Percentiles rank a stretch among this genome's conserved stretches.
Evolutionary conservation across 2,797 vertebrate genomes (phyloP).

Genomic region (Podarcis siculus): DNA sequence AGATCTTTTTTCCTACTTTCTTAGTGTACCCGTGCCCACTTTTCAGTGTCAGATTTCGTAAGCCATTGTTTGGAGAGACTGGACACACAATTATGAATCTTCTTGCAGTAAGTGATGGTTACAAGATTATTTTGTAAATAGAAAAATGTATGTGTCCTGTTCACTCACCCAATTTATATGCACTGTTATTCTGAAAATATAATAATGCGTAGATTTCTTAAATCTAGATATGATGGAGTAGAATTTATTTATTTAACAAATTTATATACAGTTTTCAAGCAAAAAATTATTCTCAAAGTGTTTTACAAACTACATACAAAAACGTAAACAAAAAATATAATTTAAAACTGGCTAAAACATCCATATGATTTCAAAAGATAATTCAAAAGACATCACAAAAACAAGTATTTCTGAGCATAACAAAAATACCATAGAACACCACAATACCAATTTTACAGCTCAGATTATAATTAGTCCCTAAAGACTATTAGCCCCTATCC

Average conservation of each 20-base stretch:
- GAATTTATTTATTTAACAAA: not conserved
- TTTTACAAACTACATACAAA: no score
- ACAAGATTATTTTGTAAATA: not conserved
- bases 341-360: no score
- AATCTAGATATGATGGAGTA: not conserved
- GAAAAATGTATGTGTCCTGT: not conserved
- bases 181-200: not conserved
- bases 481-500: no score
- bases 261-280: not conserved
- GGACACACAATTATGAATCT: conserved; percentile 99
- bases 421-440: no score
- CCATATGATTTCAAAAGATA: no score
- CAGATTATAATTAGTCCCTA: no score
- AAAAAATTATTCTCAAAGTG: no score
- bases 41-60: conserved; percentile 97
- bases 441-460: no score
- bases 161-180: accelerated
- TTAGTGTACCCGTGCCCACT: conserved; percentile 98
- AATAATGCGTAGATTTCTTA: not conserved
- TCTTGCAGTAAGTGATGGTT: conserved; percentile 87
- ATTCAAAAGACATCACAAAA: no score
- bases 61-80: conserved; percentile 97
- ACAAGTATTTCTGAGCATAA: no score
- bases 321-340: no score
- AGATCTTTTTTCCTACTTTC: conserved; percentile 54